Evolutionary conservation across 2,113 vertebrate species (phyloP).

Genomic region (Baryphthengus martii): DNA sequence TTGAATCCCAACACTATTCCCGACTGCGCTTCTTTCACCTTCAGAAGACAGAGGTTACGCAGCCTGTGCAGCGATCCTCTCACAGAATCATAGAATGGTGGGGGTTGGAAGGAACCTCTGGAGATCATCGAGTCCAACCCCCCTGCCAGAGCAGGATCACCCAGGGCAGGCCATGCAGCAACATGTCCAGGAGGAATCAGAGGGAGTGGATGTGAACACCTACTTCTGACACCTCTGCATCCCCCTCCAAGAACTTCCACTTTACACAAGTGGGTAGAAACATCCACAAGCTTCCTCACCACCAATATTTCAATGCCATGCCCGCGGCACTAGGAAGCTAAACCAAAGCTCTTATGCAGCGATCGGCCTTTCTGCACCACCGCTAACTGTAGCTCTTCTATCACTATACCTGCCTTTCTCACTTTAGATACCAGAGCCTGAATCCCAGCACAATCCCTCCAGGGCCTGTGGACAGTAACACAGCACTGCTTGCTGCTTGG

Average conservation of each 20-base stretch:
- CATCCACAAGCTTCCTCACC: not conserved
- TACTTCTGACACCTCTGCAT: not conserved
- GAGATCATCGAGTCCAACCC: too few species aligned
- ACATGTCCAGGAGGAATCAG: not conserved
- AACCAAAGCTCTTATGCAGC: not conserved
- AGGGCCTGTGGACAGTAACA: constrained; percentile 43
- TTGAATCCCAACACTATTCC: not conserved
- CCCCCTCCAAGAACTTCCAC: not conserved
- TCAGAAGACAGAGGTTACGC: not conserved
- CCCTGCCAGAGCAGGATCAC: too few species aligned
- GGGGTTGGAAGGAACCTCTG: too few species aligned
- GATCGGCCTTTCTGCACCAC: not conserved
- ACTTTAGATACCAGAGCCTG: constrained; percentile 37
- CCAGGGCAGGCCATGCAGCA: too few species aligned
- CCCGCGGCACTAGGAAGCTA: not conserved
- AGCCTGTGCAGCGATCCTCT: not conserved
- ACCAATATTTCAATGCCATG: not conserved
- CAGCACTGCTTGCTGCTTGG: constrained; percentile 4
- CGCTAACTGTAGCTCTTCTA: not conserved
- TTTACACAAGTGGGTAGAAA: not conserved
- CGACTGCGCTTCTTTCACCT: not conserved
- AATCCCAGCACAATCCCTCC: constrained; percentile 46
- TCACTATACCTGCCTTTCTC: not conserved
- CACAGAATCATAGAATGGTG: too few species aligned
- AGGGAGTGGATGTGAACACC: not conserved